phyloP scores from a whole-genome alignment of 1,140 invertebrate species.

The Piezodorus guildinii region DNA sequence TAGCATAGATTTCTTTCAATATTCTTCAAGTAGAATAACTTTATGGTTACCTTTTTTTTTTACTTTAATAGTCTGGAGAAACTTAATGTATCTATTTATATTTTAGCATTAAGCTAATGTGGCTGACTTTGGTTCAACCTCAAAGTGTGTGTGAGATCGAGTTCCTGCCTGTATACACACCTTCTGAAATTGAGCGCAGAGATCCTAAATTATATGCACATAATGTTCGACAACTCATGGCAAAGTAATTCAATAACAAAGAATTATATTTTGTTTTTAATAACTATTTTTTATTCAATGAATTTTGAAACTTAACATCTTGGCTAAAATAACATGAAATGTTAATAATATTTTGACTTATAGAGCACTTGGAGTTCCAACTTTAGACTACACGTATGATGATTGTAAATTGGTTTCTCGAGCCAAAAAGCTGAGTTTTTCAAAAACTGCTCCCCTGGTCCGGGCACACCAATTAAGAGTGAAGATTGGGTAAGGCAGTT shows the following conservation, averaged over 20 bases:
- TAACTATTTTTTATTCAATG: neutral
- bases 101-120: constrained; percentile 69
- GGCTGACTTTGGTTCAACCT: constrained; percentile 83
- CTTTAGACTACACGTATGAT: constrained; percentile 85
- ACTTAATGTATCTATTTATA: no score
- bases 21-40: no score
- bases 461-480: constrained; percentile 64
- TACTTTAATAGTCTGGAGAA: no score
- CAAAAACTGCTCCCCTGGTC: constrained; percentile 56
- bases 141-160: constrained; percentile 86
- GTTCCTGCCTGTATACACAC: constrained; percentile 84
- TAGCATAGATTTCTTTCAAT: no score
- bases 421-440: constrained; percentile 68
- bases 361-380: constrained; percentile 69
- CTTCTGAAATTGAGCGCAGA: constrained; percentile 71
- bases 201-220: constrained; percentile 82
- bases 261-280: constrained; percentile 12
- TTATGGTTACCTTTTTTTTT: no score
- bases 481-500: constrained; percentile 46
- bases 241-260: constrained; percentile 51
- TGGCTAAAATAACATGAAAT: no score
- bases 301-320: neutral
- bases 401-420: constrained; percentile 75
- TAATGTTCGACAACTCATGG: constrained; percentile 84
- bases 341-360: constrained; percentile 20